Conservation (phyloP, 2,888 invertebrate genomes). For the Drosophila robusta region DNA sequence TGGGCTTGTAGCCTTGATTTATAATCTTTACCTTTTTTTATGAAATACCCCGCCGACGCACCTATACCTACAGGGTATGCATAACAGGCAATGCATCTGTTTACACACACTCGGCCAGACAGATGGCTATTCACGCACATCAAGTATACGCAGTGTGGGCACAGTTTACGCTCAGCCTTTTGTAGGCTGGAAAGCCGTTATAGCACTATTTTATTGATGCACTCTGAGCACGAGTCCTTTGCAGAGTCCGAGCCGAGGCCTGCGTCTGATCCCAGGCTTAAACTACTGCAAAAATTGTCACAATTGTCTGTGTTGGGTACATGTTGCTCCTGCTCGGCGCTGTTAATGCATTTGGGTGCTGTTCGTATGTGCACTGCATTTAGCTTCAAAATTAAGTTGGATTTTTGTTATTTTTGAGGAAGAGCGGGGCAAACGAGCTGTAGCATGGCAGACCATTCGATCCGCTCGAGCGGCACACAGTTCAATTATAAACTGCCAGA, state of each 20-base stretch:
- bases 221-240: slow-evolving; percentile 26
- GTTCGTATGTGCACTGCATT: slow-evolving; percentile 50
- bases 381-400: slow-evolving; percentile 66
- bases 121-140: slow-evolving; percentile 38
- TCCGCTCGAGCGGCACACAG: slow-evolving; percentile 69
- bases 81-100: slow-evolving; percentile 8
- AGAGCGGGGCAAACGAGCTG: slow-evolving; percentile 5
- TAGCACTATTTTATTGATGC: slow-evolving; percentile 75
- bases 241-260: slow-evolving; percentile 2
- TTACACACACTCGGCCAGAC: not conserved
- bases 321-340: slow-evolving; percentile 12
- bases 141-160: slow-evolving; percentile 64
- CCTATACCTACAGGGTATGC: slow-evolving; percentile 7
- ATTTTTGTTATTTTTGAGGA: slow-evolving; percentile 67
- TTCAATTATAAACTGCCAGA: slow-evolving; percentile 74
- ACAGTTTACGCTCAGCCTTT: slow-evolving; percentile 39
- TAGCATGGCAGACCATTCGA: slow-evolving; percentile 47
- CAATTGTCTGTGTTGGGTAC: slow-evolving; percentile 43
- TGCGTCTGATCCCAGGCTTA: slow-evolving; percentile 22
- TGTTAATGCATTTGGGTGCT: slow-evolving; percentile 40
- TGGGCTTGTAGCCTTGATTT: no score
- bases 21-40: no score
- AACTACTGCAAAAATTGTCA: slow-evolving; percentile 59
- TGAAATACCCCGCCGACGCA: not conserved
- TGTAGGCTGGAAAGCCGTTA: slow-evolving; percentile 46